phyloP scores from a whole-genome alignment of 2,797 vertebrate genomes.

The Fistularia commersonii region DNA sequence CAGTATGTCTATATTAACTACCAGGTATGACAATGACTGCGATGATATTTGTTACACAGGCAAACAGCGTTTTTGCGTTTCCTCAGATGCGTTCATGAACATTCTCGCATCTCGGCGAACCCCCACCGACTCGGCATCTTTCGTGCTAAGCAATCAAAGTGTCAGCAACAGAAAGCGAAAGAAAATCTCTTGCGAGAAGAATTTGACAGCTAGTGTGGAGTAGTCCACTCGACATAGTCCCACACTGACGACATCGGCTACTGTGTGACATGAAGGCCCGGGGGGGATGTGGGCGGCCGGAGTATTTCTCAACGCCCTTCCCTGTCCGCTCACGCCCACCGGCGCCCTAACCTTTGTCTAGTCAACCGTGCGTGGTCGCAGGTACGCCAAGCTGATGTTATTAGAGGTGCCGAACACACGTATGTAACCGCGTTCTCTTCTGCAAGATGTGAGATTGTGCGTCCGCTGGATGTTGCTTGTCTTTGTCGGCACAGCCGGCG shows the following conservation, averaged over 20 bases:
- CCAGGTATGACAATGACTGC: constrained; percentile 20
- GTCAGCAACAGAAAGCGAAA: constrained; percentile 34
- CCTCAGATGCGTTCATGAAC: neutral
- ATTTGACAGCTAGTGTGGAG: constrained; percentile 41
- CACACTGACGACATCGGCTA: constrained; percentile 24
- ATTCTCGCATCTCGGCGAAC: constrained; percentile 30
- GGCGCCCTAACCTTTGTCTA: neutral
- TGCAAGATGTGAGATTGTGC: neutral
- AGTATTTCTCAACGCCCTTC: constrained; percentile 15
- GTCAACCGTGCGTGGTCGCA: constrained; percentile 17
- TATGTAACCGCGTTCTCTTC: constrained; percentile 4
- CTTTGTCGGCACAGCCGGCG: constrained; percentile 6
- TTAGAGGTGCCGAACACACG: neutral
- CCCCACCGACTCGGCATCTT: neutral
- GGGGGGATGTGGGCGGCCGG: constrained; percentile 14
- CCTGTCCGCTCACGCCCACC: constrained; percentile 4
- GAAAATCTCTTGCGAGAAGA: constrained; percentile 40
- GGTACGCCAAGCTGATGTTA: constrained; percentile 19
- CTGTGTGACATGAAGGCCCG: constrained; percentile 33
- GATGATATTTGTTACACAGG: constrained; percentile 26
- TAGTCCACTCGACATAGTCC: constrained; percentile 44
- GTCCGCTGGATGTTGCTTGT: constrained; percentile 3
- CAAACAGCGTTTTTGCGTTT: constrained; percentile 2
- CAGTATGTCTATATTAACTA: constrained; percentile 41
- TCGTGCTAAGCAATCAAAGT: constrained; percentile 25